Base-by-base conservation (phyloP, 2,888 invertebrate genomes). In the Apamea monoglypha region DNA sequence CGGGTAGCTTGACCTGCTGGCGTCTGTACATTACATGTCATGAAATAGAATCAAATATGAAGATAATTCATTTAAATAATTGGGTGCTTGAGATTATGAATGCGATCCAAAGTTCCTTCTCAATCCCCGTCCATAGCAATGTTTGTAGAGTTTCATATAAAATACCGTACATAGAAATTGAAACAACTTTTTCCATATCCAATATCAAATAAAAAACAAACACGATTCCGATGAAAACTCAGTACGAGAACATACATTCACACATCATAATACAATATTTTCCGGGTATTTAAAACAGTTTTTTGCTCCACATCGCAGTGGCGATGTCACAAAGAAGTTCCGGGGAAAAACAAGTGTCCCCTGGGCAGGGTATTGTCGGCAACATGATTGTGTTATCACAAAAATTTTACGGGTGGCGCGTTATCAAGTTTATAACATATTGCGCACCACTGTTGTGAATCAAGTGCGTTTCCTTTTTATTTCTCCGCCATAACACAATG, bases 381-480 rank as follows among this genome's bases (percentile, higher is more conserved):
- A 70, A 78, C 79, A 61, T 59, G 50, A 80, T 71, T 84, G 59
- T 72, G 71, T 53, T 87, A 82, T 84, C 82, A 81, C 76, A 69
- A 86, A 85, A 77, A 71, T 78, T 82, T 85, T 82, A 70, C 67
- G 72, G 80, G 78, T 50, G 74, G 67, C 76, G 75, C 70, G 81
- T 85, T 85, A 82, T 89, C 84, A 86, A 79, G 76, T 88, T 83
- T 80, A 81, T 81, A 89, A 88, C 81, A 83, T 86, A 89, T 80
- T 87, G 86, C 80, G 64, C 73, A 44, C 56, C 63, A 44, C 76
- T 79, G 66, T 70, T 61, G 80, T 68, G 81, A 75, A 87, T 85
- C 70, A 78, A 67, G 59, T 80, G 81, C 88, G 74, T 84, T 81
- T 81, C 69, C 69, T 81, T 86, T 86, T 86, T 82, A 83, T 88